phyloP scores from a whole-genome alignment of 2,888 invertebrate genomes.

The Lasioglossum villosulum region DNA sequence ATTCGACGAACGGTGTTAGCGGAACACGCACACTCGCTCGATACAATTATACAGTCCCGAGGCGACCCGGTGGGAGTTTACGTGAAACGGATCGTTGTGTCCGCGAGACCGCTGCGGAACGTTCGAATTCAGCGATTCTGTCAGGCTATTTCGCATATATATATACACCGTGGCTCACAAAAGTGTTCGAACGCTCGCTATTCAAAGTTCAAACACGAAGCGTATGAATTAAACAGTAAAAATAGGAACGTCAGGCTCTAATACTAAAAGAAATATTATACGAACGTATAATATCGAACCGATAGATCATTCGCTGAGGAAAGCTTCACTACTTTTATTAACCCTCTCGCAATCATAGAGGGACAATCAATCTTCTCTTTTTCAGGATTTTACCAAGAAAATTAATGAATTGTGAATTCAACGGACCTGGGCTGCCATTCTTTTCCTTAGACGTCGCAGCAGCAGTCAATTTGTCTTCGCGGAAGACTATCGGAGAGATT shows the following conservation, averaged over 20 bases:
- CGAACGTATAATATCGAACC: background rate
- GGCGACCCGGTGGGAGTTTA: background rate
- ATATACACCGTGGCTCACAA: background rate
- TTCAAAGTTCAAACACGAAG: background rate
- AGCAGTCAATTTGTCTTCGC: background rate
- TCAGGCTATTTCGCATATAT: background rate
- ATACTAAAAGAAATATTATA: background rate
- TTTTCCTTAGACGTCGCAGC: background rate
- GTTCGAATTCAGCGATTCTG: slow-evolving; percentile 10
- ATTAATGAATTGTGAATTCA: background rate
- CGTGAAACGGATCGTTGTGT: slow-evolving; percentile 13
- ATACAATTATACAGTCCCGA: background rate
- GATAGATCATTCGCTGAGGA: background rate
- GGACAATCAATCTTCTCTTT: background rate
- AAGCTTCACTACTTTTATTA: background rate
- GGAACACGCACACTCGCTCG: background rate
- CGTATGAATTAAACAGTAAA: background rate
- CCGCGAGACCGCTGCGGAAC: background rate
- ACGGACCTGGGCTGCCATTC: background rate
- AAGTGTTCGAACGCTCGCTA: background rate
- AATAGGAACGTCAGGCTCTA: background rate
- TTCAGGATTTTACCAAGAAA: background rate
- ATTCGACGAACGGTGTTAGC: background rate
- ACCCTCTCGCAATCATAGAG: background rate
- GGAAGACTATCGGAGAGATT: background rate